Evolutionary conservation across 2,113 vertebrate species (phyloP).

Genomic region (Sakesphorus luctuosus): DNA sequence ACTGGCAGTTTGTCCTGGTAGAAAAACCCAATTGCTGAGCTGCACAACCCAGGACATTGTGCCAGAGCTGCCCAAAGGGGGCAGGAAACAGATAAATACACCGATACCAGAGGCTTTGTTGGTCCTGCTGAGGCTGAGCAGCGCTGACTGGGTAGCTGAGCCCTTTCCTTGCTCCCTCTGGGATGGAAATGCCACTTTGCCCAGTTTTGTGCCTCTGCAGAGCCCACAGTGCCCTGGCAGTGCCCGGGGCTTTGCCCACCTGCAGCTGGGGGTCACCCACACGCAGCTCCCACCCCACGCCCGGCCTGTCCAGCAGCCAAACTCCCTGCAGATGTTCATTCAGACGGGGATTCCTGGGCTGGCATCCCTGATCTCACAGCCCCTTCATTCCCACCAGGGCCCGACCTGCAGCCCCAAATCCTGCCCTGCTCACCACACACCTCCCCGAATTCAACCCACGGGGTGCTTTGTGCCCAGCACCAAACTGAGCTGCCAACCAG

Average conservation of each 20-base stretch:
- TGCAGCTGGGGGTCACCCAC: background rate
- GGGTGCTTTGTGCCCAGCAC: background rate
- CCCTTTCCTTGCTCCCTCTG: background rate
- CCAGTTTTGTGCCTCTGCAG: fast-evolving
- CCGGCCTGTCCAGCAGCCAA: background rate
- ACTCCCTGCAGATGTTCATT: fast-evolving
- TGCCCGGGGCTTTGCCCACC: fast-evolving
- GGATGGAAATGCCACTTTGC: fast-evolving
- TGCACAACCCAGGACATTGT: background rate
- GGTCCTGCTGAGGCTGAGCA: background rate
- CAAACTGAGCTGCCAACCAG: background rate
- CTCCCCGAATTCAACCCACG: background rate
- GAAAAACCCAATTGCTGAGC: background rate
- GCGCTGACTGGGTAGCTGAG: background rate
- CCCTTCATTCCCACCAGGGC: background rate
- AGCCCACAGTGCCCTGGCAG: background rate
- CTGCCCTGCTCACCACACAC: background rate
- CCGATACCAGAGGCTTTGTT: background rate
- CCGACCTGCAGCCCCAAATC: background rate
- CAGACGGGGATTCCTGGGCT: fast-evolving
- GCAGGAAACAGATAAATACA: background rate
- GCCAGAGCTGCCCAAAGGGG: background rate
- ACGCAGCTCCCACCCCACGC: background rate
- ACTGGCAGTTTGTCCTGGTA: background rate
- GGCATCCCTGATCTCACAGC: fast-evolving